Evolutionary conservation across 2,113 vertebrate species (phyloP), one percentile per base, ranked within the genome.

Genomic region (Engystomops pustulosus): DNA sequence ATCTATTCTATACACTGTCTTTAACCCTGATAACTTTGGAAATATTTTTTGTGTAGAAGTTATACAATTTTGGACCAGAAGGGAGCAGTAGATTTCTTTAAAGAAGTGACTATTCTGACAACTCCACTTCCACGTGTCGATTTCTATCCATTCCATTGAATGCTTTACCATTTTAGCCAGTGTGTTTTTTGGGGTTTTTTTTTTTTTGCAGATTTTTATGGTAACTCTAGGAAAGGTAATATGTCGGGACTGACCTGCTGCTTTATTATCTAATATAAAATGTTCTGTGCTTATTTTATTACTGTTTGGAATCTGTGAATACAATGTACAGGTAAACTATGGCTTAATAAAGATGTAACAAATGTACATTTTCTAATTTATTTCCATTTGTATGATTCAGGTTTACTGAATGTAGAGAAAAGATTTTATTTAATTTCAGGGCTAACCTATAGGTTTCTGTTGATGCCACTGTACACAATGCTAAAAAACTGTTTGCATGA

Each of bases 291-390:
- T 78, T 60, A 11, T n/a, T 62, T 23, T 78, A n/a, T 23, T 27
- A 36, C 18, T 36, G 20, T 38, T 23, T 12, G n/a, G 18, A 38
- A 30, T 10, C 30, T 55, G 74, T 53, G 51, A 53, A 36, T 20
- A 23, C 68, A n/a, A 38, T 36, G 32, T 67, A 45, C 27, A 65
- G 38, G 38, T 80, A 68, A 55, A 55, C 53, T 81, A 53, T 71
- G 20, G 20, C 17, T 9, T 68, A 69, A 51, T 45, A n/a, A n/a
- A n/a, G n/a, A 4, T 38, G 41, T 71, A 18, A 81, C 25, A 55
- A 55, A 71, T 81, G 67, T 81, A 81, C 69, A 53, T 81, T 71
- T 71, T 55, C 30, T 81, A 55, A 53, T 81, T 81, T 81, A 69
- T 51, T 81, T 81, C 45, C 55, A 18, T 30, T 60, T 23, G 25